Evolutionary conservation across 2,797 vertebrate genomes (phyloP), one percentile per base, ranked within the genome.

Genomic region (Otus scops): DNA sequence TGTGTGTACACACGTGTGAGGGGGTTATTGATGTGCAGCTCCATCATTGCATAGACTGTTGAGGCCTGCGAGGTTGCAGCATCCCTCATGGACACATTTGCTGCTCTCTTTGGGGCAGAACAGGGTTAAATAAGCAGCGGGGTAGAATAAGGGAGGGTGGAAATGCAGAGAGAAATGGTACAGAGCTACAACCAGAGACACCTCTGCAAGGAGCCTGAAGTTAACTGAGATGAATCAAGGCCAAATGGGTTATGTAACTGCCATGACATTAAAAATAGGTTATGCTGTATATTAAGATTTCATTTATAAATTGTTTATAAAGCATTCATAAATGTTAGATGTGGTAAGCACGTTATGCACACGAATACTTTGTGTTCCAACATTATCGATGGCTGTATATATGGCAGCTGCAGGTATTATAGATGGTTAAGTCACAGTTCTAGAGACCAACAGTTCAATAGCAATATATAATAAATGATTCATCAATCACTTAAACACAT

Each of bases 301-400:
- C 74, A 76, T 96, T 87, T 93, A 94, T 95, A 60, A 95, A 92
- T 92, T 96, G 93, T 96, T 96, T 96, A 94, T 96, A 94, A 81
- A 96, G 88, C 47, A 48, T 86, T 94, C 88, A 88, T 96, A 73
- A 96, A 95, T 85, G 74, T 94, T 96, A 28, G 80, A 93, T 94
- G 93, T 41, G 48, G 73, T 78, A 73, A 94, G 94, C 91, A 91
- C 21, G 24, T 92, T 96, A 53, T 22, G 77, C 92, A 79, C 70
- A 63, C 19, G 11, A 79, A 82, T 67, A 51, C 77, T 92, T 79
- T 47, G 48, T 93, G 89, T 74, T 79, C 80, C 60, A 26, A 5
- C n/a, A 0, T 87, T 93, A 94, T 94, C 7, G 8, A 90, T 87
- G 96, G 83, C 90, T 16, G 11, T 70, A 61, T 21, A 43, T 82